phyloP scores from a whole-genome alignment of 2,888 invertebrate species.

The Hanleya hanleyi region DNA sequence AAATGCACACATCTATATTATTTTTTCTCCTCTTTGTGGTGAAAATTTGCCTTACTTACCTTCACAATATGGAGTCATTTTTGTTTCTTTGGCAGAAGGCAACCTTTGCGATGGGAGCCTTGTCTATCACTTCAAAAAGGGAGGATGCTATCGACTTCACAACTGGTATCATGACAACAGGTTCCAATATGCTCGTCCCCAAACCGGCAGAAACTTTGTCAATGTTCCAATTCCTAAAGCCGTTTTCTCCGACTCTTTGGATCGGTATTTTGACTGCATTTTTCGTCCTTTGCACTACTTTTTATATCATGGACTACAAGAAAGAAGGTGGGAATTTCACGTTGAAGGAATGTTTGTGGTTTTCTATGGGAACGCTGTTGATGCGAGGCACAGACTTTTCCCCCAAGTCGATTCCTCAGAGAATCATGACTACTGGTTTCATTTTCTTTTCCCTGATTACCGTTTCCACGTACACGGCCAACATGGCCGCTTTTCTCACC shows the following conservation, averaged over 20 bases:
- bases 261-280: conserved; percentile 61
- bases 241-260: conserved; percentile 61
- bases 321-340: conserved; percentile 53
- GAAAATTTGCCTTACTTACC: too few relatives aligned
- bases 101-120: conserved; percentile 60
- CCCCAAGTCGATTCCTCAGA: conserved; percentile 55
- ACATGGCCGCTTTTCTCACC: conserved; percentile 66
- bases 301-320: conserved; percentile 52
- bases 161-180: conserved; percentile 59
- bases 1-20: too few relatives aligned
- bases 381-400: conserved; percentile 64
- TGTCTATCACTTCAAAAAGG: conserved; percentile 59
- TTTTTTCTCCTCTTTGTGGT: too few relatives aligned
- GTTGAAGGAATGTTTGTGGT: conserved; percentile 54
- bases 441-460: conserved; percentile 65
- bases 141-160: conserved; percentile 62
- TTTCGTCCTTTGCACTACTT: conserved; percentile 50
- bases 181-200: conserved; percentile 58
- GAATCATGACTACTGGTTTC: conserved; percentile 63
- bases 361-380: conserved; percentile 55
- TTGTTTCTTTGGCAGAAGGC: conserved; percentile 51
- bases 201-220: conserved; percentile 51
- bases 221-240: conserved; percentile 64
- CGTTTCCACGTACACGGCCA: conserved; percentile 65
- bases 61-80: too few relatives aligned